A percentile compares a stretch with the other conserved stretches of the same genome.
phyloP scores from a whole-genome alignment of 2,888 invertebrate genomes.

The Vesta saturnalis region DNA sequence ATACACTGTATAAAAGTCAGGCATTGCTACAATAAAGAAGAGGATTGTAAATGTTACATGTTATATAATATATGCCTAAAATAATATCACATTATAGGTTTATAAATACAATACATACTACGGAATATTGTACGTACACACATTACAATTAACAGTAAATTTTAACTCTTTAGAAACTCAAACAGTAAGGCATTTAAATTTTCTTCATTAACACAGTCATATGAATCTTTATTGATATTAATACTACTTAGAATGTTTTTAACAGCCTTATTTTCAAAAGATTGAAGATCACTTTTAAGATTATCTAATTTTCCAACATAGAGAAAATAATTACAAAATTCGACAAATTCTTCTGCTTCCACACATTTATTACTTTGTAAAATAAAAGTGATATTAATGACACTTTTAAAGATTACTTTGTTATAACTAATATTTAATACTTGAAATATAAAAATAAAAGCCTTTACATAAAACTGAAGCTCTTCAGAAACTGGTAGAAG shows the following conservation, averaged over 20 bases:
- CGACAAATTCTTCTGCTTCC: constrained; percentile 40
- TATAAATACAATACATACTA: not conserved
- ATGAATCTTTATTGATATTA: constrained; percentile 24
- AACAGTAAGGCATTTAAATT: constrained; percentile 25
- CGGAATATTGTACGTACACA: not conserved
- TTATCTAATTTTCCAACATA: constrained; percentile 39
- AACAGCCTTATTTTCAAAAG: constrained; percentile 24
- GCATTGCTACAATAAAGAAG: no score
- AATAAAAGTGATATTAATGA: constrained; percentile 46
- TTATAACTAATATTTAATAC: constrained; percentile 45
- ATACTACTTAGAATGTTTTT: constrained; percentile 24
- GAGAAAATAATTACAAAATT: constrained; percentile 51
- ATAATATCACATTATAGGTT: not conserved
- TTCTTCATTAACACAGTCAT: constrained; percentile 33
- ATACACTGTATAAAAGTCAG: no score
- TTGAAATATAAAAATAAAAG: constrained; percentile 48
- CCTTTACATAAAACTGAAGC: constrained; percentile 49
- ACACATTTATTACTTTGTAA: constrained; percentile 45
- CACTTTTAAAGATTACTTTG: constrained; percentile 42
- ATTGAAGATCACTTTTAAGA: constrained; percentile 43
- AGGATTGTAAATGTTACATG: no score
- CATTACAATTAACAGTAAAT: not conserved
- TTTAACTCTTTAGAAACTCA: constrained; percentile 20
- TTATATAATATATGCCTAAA: no score
- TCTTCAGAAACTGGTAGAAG: constrained; percentile 50